Conservation (phyloP, 2,888 invertebrate species). For the Dugesia japonica region DNA sequence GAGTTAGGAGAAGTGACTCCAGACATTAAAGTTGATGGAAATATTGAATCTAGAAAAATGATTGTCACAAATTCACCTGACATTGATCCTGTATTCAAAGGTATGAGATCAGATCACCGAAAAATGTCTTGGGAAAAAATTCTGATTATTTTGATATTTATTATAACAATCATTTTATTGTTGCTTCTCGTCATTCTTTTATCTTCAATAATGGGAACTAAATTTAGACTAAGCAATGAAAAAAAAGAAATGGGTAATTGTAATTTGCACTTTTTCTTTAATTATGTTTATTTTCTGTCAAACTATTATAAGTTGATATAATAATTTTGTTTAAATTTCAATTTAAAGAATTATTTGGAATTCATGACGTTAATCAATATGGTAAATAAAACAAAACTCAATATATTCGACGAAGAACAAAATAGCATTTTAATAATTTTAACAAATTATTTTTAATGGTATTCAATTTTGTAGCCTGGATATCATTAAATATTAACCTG, state of each 20-base stretch:
- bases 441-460: no score
- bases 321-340: no score
- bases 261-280: no score
- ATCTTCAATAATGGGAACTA: not conserved
- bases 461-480: no score
- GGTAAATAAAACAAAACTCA: no score
- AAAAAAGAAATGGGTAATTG: not conserved
- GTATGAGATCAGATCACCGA: not conserved
- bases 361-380: no score
- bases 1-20: not conserved
- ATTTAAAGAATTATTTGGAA: no score
- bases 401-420: no score
- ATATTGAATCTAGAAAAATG: not conserved
- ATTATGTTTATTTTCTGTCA: no score
- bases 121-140: slow-evolving; percentile 10
- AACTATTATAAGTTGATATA: no score
- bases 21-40: not conserved
- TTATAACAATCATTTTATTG: not conserved
- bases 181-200: not conserved
- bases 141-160: not conserved
- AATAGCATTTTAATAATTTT: no score
- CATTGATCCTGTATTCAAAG: not conserved
- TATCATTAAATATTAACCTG: no score
- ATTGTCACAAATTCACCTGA: not conserved
- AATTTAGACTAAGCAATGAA: not conserved